Evolutionary conservation across 2,113 vertebrate species (phyloP), one percentile per base, ranked within the genome.

Genomic region (Gobio gobio): DNA sequence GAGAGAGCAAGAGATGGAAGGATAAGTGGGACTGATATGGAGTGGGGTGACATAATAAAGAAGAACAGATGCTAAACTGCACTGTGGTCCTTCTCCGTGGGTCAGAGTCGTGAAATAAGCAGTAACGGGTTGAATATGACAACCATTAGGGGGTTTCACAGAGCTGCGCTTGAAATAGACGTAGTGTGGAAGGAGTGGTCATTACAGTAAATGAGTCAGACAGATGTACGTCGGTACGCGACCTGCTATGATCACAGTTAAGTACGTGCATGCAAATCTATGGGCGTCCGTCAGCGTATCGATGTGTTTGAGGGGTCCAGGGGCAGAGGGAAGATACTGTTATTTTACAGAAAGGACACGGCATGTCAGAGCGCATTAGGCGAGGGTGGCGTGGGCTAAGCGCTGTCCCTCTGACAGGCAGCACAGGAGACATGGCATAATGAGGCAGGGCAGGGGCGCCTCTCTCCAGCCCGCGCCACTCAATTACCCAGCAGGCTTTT

Each of bases 401-500:
- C 89, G 87, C 88, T 87, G 93, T 92, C 91, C 93, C 92, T 92
- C 91, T 95, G 96, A 96, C 95, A 96, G 95, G 94, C 95, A 94
- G 94, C 78, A 92, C 94, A 92, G 94, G 94, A 94, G 94, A 93
- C 92, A 94, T 92, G 90, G 94, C 94, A 94, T 96, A 97, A 98
- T 97, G 96, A 97, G 95, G 92, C 92, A 93, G 95, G 95, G 96
- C 94, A 94, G 93, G 92, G 83, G 75, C 88, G 86, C 90, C 87
- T 86, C 85, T 85, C 87, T 89, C 83, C 87, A 87, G 91, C 94
- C 93, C 72, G 94, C 94, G 95, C 95, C 96, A 94, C 95, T 97
- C 96, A 98, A 97, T 99, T 97, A 97, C 96, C 91, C 95, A 97
- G 94, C 95, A 93, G 95, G 96, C 96, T 97, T 97, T 98, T 97